phyloP scores from a whole-genome alignment of 1,140 invertebrate species.

The Bombus huntii region DNA sequence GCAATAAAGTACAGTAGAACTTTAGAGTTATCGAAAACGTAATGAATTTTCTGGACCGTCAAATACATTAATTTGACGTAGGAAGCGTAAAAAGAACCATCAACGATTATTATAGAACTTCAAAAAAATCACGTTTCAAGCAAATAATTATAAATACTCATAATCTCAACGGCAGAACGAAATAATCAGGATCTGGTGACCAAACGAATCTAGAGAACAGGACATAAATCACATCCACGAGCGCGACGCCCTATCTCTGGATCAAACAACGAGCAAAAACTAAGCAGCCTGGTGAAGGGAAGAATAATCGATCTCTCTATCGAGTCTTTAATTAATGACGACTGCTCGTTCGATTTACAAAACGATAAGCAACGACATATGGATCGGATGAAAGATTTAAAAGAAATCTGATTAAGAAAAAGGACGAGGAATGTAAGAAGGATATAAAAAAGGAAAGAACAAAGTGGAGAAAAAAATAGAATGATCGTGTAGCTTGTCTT shows the following conservation, averaged over 20 bases:
- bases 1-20: neutral
- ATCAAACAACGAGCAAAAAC: neutral
- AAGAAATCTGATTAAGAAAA: too few species aligned
- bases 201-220: neutral
- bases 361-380: neutral
- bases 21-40: too few species aligned
- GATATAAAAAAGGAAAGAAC: neutral
- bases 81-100: too few species aligned
- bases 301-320: neutral
- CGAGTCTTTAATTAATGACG: slow-evolving; percentile 36
- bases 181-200: neutral
- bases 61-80: neutral
- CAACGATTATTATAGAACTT: too few species aligned
- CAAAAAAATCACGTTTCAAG: too few species aligned
- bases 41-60: neutral
- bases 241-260: neutral
- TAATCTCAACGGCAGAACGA: neutral
- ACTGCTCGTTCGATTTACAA: neutral
- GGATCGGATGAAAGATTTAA: neutral
- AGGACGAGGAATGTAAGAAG: neutral
- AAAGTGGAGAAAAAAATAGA: neutral
- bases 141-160: neutral
- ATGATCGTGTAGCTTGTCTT: slow-evolving; percentile 12
- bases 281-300: neutral
- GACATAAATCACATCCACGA: neutral